Base-by-base conservation (phyloP, 2,888 invertebrate genomes). In the Chaetogeoica ovagalla region DNA sequence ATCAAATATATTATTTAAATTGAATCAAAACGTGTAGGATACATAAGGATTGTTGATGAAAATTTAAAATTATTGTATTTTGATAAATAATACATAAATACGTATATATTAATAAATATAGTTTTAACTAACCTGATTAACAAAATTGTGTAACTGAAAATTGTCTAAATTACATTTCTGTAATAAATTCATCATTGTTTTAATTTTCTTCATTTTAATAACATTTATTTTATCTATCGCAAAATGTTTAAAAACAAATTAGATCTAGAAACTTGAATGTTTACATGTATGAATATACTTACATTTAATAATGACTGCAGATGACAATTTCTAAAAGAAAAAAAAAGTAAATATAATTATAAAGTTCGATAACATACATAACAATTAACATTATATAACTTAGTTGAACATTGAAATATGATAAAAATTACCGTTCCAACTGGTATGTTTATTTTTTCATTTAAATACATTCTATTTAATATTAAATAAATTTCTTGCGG, bases 401-500 rank as follows among this genome's bases (percentile, higher is more conserved):
- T 21, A 71, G 30, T 37, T 43, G 13, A 21, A 43, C 17, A 21
- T n/a, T 71, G 48, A 11, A 63, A 52, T 37, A 30, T 73, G 9
- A 63, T 19, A 1, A 74, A 30, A 17, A 37, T 62, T 71, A 71
- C 70, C 63, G 30, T 63, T 66, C 57, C 17, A 21, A 6, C 43
- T 62, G 23, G 21, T 13, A 17, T 39, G 23, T 52, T 37, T 8
- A 63, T 19, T 63, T 63, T 63, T 79, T 71, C 79, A 39, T 21
- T 57, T 2, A 79, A 15, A 23, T 71, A 63, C 79, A 79, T 79
- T 70, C 70, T 79, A 0, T 70, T 63, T 15, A 79, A 57, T 55
- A 7, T 57, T 1, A 79, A 71, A 55, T 79, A 79, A 23, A 79
- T 63, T 55, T 62, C 37, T 43, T 79, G 79, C 11, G 79, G 79